phyloP scores from a whole-genome alignment of 2,888 invertebrate species.

The Drosophila acutilabella region DNA sequence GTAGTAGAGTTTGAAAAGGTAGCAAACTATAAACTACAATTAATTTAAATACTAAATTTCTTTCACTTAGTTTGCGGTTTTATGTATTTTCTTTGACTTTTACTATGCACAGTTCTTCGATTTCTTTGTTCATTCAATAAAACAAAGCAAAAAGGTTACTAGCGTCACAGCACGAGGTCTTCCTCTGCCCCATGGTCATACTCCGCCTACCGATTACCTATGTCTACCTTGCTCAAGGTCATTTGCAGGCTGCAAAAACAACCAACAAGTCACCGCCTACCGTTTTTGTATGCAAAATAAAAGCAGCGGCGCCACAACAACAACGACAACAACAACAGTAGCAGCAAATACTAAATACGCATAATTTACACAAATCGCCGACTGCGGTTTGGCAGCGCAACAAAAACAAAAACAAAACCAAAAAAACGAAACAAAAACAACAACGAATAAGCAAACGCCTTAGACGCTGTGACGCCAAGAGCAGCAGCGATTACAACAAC shows the following conservation, averaged over 20 bases:
- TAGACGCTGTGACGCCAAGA: conserved; percentile 56
- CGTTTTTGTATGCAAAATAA: conserved; percentile 75
- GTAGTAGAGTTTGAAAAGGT: not conserved
- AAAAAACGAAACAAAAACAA: not conserved
- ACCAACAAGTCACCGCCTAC: conserved; percentile 53
- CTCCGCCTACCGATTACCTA: conserved; percentile 5
- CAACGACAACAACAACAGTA: conserved; percentile 18
- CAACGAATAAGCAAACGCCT: conserved; percentile 29
- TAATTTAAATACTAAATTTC: too few relatives aligned
- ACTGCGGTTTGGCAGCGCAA: conserved; percentile 44
- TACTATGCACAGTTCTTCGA: not conserved
- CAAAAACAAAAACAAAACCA: conserved; percentile 18
- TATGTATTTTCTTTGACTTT: not conserved
- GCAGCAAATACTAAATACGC: conserved; percentile 54
- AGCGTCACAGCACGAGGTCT: conserved; percentile 17
- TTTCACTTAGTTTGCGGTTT: not conserved
- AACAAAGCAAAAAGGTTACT: conserved; percentile 5
- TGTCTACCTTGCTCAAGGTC: conserved; percentile 47
- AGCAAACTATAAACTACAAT: not conserved
- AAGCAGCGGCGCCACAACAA: conserved; percentile 53
- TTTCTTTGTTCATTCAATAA: not conserved
- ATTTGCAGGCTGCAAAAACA: conserved; percentile 23
- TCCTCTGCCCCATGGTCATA: not conserved
- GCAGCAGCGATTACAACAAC: conserved; percentile 26
- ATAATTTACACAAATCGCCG: conserved; percentile 67